A percentile compares a stretch with the other conserved stretches of the same genome.
phyloP scores from a whole-genome alignment of 1,140 invertebrate species.

The Rhyzopertha dominica region DNA sequence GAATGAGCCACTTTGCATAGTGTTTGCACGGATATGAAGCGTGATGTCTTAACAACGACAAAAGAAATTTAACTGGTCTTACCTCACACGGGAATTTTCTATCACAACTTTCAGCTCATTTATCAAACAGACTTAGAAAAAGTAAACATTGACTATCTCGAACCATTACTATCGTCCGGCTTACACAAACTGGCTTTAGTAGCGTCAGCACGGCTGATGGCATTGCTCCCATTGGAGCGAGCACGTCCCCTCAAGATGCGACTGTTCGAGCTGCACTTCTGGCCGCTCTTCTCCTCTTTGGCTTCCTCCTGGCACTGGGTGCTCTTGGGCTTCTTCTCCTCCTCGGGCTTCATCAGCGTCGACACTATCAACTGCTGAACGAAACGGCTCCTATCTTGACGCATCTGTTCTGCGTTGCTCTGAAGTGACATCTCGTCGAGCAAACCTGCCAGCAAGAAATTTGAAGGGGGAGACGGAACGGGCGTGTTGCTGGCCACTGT shows the following conservation, averaged over 20 bases:
- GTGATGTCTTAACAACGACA: too few relatives aligned
- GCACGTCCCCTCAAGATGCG: conserved; percentile 32
- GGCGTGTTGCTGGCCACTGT: conserved; percentile 31
- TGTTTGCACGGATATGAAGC: too few relatives aligned
- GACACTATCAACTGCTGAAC: conserved; percentile 40
- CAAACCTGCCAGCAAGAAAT: conserved; percentile 39
- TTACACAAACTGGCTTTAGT: conserved; percentile 18
- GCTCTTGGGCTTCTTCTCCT: conserved; percentile 11
- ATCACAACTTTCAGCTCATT: too few relatives aligned
- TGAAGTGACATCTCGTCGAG: conserved; percentile 38
- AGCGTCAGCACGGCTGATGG: conserved; percentile 35
- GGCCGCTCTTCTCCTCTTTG: conserved; percentile 15
- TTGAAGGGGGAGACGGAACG: conserved; percentile 32
- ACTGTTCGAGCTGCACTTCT: conserved; percentile 16
- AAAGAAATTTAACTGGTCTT: too few relatives aligned
- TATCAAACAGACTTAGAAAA: too few relatives aligned
- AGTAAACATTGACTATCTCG: too few relatives aligned
- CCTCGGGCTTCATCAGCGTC: conserved; percentile 14
- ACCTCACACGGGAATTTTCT: too few relatives aligned
- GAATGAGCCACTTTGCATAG: too few relatives aligned
- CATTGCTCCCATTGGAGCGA: conserved; percentile 36
- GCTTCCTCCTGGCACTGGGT: conserved; percentile 9
- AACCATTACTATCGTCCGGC: conserved; percentile 5
- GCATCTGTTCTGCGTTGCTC: conserved; percentile 26
- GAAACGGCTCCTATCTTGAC: conserved; percentile 36